Evolutionary conservation across 2,113 vertebrate species (phyloP).

Genomic region (Atherinomorus stipes): DNA sequence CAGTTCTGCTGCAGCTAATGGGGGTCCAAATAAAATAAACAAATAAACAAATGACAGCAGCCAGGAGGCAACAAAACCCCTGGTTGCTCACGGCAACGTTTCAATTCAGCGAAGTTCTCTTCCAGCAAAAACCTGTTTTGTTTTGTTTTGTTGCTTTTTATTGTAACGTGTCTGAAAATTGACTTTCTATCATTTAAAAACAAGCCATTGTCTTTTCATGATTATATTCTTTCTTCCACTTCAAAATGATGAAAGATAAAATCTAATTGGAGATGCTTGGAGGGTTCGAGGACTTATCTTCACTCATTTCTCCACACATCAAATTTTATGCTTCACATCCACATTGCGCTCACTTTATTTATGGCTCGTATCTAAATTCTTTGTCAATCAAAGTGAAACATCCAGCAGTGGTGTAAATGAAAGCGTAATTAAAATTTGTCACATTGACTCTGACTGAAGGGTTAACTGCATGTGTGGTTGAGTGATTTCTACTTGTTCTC

Average conservation of each 20-base stretch:
- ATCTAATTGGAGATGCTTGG: conserved; percentile 48
- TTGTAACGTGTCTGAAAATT: too few relatives aligned
- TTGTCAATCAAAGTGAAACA: conserved; percentile 12
- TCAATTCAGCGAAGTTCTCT: too few relatives aligned
- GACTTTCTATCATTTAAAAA: conserved; percentile 33
- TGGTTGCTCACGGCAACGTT: too few relatives aligned
- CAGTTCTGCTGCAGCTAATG: too few relatives aligned
- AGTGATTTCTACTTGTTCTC: not conserved
- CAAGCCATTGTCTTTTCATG: conserved; percentile 41
- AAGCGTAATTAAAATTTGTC: conserved; percentile 19
- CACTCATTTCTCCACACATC: conserved; percentile 28
- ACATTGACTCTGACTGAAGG: not conserved
- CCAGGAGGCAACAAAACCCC: too few relatives aligned
- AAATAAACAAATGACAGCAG: too few relatives aligned
- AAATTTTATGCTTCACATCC: conserved; percentile 50
- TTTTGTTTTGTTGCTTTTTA: too few relatives aligned
- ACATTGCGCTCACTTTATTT: conserved; percentile 49
- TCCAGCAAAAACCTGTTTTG: too few relatives aligned
- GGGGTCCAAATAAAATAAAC: too few relatives aligned
- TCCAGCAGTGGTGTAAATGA: conserved; percentile 15
- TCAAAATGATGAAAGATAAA: conserved; percentile 50
- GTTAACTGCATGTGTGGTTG: conserved; percentile 2
- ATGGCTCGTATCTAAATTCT: conserved; percentile 33
- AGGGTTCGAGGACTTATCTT: conserved; percentile 49
- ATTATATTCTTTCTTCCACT: conserved; percentile 46